These are phyloP conservation scores for Pampusana beccarii DNA, from an alignment of 2,113 vertebrate genomes.

Conservation along the genomic window DNA sequence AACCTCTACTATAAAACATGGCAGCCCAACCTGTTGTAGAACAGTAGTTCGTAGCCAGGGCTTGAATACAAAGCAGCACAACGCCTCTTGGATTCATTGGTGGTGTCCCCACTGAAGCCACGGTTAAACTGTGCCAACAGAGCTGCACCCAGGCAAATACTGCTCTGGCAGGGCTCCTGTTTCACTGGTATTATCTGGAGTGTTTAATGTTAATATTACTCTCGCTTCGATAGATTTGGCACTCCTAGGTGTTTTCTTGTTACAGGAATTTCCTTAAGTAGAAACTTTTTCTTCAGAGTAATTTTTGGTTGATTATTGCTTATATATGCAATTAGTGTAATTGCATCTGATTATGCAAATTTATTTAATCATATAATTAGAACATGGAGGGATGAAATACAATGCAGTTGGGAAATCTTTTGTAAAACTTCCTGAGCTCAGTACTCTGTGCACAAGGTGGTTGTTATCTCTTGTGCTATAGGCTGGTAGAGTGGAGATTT, in stretches of 20 bases:
- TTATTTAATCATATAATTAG: slow-evolving; percentile 47
- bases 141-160: background rate
- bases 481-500: background rate
- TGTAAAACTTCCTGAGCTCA: background rate
- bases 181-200: background rate
- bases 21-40: background rate
- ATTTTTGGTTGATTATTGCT: slow-evolving; percentile 70
- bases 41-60: background rate
- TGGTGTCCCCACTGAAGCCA: background rate
- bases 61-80: background rate
- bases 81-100: background rate
- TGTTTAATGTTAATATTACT: background rate
- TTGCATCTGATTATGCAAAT: slow-evolving; percentile 69
- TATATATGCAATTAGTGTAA: slow-evolving; percentile 68
- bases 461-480: background rate
- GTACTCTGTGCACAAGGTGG: background rate
- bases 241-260: slow-evolving; percentile 11
- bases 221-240: background rate
- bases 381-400: slow-evolving; percentile 20
- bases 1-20: background rate
- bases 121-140: background rate
- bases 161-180: background rate
- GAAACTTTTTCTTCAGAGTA: slow-evolving; percentile 47
- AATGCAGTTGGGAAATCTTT: slow-evolving; percentile 35
- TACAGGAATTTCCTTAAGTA: slow-evolving; percentile 53